phyloP scores from a whole-genome alignment of 2,797 vertebrate genomes.

The Chelidonichthys spinosus region DNA sequence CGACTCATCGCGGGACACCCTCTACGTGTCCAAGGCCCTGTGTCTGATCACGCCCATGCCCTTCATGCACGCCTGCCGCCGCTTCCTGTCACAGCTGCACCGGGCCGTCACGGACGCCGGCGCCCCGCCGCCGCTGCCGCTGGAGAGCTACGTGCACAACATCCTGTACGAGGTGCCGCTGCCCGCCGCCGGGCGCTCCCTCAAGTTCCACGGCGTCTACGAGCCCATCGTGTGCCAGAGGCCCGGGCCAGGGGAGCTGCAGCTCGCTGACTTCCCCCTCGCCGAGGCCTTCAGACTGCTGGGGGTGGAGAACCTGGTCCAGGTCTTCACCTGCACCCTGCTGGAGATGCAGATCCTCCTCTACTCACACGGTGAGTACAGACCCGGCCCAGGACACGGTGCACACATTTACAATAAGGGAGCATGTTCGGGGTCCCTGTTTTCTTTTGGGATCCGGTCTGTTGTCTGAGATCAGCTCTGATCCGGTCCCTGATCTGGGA shows the following conservation, averaged over 20 bases:
- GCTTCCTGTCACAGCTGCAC: constrained; percentile 91
- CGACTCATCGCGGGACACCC: constrained; percentile 88
- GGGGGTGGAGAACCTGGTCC: constrained; percentile 93
- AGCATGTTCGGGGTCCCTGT: no score
- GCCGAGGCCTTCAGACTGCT: constrained; percentile 88
- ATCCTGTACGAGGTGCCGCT: constrained; percentile 94
- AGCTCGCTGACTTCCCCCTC: constrained; percentile 90
- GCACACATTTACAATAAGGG: no score
- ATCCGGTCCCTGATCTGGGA: neutral
- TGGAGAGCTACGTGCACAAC: constrained; percentile 95
- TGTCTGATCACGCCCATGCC: constrained; percentile 93
- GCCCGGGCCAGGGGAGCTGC: constrained; percentile 89
- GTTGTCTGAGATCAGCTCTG: constrained; percentile 5
- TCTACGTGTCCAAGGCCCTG: constrained; percentile 92
- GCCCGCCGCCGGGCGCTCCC: constrained; percentile 89
- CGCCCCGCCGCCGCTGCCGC: constrained; percentile 88
- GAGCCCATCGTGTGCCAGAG: constrained; percentile 93
- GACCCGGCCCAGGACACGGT: no score
- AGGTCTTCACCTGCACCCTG: constrained; percentile 93
- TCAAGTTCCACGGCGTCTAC: constrained; percentile 93
- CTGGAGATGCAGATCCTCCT: constrained; percentile 97
- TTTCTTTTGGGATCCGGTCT: neutral
- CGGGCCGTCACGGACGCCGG: constrained; percentile 86
- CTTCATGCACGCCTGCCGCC: constrained; percentile 93
- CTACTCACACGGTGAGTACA: constrained; percentile 90